Evolutionary conservation across 92 coral and sea anemone genomes (phyloP), one percentile per base, ranked within the genome.

Genomic region (Zoanthus solanderi): DNA sequence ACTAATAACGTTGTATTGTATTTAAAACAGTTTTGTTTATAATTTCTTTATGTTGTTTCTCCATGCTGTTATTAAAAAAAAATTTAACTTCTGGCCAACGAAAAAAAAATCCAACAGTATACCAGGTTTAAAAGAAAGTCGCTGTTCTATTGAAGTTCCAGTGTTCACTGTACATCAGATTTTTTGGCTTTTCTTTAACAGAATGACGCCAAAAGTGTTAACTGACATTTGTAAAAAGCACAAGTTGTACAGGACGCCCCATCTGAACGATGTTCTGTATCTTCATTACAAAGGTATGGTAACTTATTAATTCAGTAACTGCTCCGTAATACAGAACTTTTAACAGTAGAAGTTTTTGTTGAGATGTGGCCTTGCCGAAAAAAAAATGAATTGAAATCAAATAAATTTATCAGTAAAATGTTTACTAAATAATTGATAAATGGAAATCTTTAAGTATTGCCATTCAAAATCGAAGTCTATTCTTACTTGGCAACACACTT

Each of bases 241-340:
- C 86, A 97, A 97, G 86, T 76, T 97, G 83, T 97, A 97, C 92
- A 78, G 95, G 71, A 97, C 99, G 16, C 99, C 99, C 34, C 93
- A 94, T 84, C 87, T 97, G 65, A 97, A 97, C 79, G 99, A 97
- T 91, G 98, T 97, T 6, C 91, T 97, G 32, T 97, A 97, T 85
- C 94, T 97, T 15, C 99, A 97, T 58, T 97, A 84, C 42, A 92
- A 92, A 95, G 99, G 99, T 95, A 88, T 15, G 83, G 16, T 80
- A 29, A 3, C 42, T 14, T 44, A 79, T 16, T n/a, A 60, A 15
- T 13, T 1, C 8, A 2, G 17, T 16, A 23, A 17, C 16, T 34
- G 42, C 42, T 34, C 42, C 2, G 42, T 37, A 37, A 37, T 37
- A 37, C 42, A 37, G 2, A 37, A 37, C 42, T 37, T 2, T 37